Evolutionary conservation across 1,140 invertebrate species (phyloP), one percentile per base, ranked within the genome.

Genomic region (Lepidostoma basale): DNA sequence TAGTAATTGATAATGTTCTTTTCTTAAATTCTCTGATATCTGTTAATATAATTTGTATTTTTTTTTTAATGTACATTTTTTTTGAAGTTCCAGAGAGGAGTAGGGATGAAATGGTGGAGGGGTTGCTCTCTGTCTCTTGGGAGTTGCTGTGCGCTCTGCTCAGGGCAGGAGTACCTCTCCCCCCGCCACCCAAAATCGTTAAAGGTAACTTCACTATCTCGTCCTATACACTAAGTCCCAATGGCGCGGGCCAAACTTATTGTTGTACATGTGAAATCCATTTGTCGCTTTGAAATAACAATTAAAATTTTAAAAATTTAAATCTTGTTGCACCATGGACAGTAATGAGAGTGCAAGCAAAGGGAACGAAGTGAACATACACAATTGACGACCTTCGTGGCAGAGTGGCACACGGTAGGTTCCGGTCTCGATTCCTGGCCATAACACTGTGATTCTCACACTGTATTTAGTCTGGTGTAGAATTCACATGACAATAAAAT

Each of bases 81-180:
- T n/a, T n/a, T n/a, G n/a, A n/a, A n/a, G n/a, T n/a, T n/a, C n/a
- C n/a, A n/a, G n/a, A n/a, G n/a, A n/a, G n/a, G n/a, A n/a, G n/a
- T 20, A 12, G 3, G 42, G 42, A 45, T 14, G 42, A 8, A 20
- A 8, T 3, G 42, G 16, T 45, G 12, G 5, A 5, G 12, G 30
- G 12, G 12, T 12, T 33, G 12, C 30, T 5, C 6, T 6, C n/a
- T 3, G 8, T 8, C 8, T 45, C 10, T 39, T 60, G 56, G 56
- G 36, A 42, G 39, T 39, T 60, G 36, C 36, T 60, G 56, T 39
- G 23, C 16, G 18, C 12, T 10, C 22, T 60, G 56, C 56, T 60
- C 12, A 9, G 16, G 3, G 36, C 20, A 0, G 36, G 56, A 1
- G 18, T 60, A 0, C 56, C 56, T 5, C 23, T 60, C 1, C 56